These are phyloP conservation scores for Eupithecia exiguata DNA, from an alignment of 2,888 invertebrate species.

Conservation along the genomic window DNA sequence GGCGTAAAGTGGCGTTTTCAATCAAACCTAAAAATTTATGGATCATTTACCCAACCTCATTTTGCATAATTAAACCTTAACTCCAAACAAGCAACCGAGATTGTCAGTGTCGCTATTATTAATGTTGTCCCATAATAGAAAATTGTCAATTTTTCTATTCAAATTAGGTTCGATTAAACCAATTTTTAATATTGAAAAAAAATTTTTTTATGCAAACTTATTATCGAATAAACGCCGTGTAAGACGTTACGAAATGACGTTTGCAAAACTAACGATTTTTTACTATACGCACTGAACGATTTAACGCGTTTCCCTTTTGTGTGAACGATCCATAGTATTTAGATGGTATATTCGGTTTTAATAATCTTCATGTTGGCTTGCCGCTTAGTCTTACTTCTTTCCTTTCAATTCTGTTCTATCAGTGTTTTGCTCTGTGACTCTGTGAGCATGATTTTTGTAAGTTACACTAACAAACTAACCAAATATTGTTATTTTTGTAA, in stretches of 20 bases:
- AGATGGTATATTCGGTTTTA: constrained; percentile 1
- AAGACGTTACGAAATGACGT: neutral
- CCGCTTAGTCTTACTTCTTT: constrained; percentile 59
- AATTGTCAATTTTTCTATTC: neutral
- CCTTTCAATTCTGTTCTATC: constrained; percentile 60
- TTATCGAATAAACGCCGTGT: neutral
- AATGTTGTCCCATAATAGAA: neutral
- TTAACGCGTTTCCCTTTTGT: neutral
- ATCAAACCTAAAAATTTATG: constrained; percentile 49
- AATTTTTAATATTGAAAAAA: neutral
- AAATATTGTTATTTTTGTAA: constrained; percentile 28
- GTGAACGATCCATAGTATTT: constrained; percentile 5
- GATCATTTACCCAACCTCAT: constrained; percentile 41
- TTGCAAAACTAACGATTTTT: neutral
- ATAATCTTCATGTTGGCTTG: constrained; percentile 58
- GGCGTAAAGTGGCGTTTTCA: constrained; percentile 78
- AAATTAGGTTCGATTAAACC: neutral
- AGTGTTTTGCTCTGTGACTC: constrained; percentile 76
- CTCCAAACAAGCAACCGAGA: neutral
- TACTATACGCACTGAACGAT: neutral
- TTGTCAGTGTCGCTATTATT: neutral
- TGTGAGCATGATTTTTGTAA: constrained; percentile 58
- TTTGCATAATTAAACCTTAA: neutral
- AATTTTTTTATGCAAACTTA: neutral
- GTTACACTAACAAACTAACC: constrained; percentile 56